Conservation (phyloP, 2,888 invertebrate genomes). For the Volucella inanis region DNA sequence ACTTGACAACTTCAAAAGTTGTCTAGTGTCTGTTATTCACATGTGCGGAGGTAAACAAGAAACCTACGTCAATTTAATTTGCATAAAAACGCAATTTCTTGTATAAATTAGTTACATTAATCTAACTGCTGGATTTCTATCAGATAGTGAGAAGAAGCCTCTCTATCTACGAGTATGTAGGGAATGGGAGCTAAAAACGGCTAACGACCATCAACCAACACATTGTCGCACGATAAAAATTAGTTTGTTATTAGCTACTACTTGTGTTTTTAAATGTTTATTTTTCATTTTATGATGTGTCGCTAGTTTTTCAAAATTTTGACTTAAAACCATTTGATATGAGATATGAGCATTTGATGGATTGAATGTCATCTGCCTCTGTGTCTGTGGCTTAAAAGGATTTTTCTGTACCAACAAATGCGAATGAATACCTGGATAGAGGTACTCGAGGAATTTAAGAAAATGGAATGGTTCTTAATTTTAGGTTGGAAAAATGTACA, state of each 20-base stretch:
- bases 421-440: too few species aligned
- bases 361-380: too few species aligned
- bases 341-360: neutral
- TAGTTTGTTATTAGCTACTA: slow-evolving; percentile 52
- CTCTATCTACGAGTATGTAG: slow-evolving; percentile 5
- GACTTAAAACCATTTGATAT: too few species aligned
- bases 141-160: slow-evolving; percentile 28
- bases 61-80: slow-evolving; percentile 49
- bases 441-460: too few species aligned
- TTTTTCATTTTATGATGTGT: slow-evolving; percentile 44
- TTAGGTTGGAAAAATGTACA: too few species aligned
- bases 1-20: too few species aligned
- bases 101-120: slow-evolving; percentile 72
- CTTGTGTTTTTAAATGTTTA: slow-evolving; percentile 54
- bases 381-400: too few species aligned
- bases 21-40: too few species aligned
- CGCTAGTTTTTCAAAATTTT: slow-evolving; percentile 28
- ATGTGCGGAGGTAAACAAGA: slow-evolving; percentile 51
- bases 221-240: slow-evolving; percentile 48
- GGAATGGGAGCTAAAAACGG: neutral
- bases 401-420: too few species aligned
- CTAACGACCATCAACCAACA: neutral
- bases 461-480: too few species aligned
- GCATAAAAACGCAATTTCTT: slow-evolving; percentile 71
- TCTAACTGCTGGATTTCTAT: slow-evolving; percentile 68